Evolutionary conservation across 2,113 vertebrate species (phyloP).

Genomic region (Neodon shergylaensis): DNA sequence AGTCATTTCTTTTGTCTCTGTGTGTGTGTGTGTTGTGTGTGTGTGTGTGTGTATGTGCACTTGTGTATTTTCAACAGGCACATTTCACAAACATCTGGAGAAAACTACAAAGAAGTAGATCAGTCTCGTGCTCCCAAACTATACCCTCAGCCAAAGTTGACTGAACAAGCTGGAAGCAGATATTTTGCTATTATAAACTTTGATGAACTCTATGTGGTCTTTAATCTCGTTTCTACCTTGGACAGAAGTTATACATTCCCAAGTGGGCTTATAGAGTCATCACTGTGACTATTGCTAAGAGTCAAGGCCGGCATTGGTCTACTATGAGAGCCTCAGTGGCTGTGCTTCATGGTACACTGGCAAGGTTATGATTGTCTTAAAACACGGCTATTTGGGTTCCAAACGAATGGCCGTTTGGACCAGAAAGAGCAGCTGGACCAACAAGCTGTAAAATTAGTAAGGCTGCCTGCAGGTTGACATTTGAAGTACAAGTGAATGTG

Average conservation of each 20-base stretch:
- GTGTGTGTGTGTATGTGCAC: background rate
- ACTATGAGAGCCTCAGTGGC: background rate
- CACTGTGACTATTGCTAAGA: background rate
- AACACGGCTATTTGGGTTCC: background rate
- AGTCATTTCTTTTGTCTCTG: background rate
- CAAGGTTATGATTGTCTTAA: background rate
- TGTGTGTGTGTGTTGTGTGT: too few relatives aligned
- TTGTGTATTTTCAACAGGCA: background rate
- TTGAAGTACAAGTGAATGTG: background rate
- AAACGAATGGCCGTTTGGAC: background rate
- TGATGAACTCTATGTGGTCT: too few relatives aligned
- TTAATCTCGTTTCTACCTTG: background rate
- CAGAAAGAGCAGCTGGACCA: background rate
- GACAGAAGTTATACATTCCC: background rate
- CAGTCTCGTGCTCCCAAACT: background rate
- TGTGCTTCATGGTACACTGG: background rate
- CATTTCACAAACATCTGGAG: background rate
- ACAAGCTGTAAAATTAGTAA: background rate
- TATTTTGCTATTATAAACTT: background rate
- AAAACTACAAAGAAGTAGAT: background rate
- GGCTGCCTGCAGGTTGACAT: background rate
- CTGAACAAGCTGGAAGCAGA: background rate
- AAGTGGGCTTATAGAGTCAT: background rate
- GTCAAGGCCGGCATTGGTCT: background rate
- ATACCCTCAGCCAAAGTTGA: background rate